A percentile compares a stretch with the other conserved stretches of the same genome.
Conservation (phyloP, 2,888 invertebrate species). For the Ommatoiulus sabulosus region DNA sequence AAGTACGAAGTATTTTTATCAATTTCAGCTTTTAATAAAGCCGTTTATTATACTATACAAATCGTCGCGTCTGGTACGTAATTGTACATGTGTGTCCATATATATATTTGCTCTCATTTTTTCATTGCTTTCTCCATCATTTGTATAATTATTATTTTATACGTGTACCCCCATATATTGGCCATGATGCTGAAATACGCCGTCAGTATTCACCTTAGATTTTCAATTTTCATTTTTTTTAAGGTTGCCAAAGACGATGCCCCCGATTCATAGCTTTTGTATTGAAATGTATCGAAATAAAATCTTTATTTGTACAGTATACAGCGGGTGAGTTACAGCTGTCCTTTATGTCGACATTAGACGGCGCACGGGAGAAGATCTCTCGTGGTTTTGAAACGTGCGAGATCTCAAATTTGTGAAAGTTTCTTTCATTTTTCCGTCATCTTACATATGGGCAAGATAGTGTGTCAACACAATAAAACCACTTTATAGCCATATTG, state of each 20-base stretch:
- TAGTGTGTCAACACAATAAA: too few relatives aligned
- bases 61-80: neutral
- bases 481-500: neutral
- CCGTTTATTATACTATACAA: neutral
- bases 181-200: neutral
- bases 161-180: neutral
- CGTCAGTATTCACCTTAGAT: neutral
- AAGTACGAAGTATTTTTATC: conserved; percentile 44
- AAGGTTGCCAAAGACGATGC: conserved; percentile 8
- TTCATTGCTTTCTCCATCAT: neutral
- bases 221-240: conserved; percentile 23
- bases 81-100: conserved; percentile 31
- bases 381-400: too few relatives aligned
- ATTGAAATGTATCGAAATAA: conserved; percentile 20
- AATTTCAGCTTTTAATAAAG: conserved; percentile 36
- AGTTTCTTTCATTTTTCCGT: too few relatives aligned
- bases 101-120: neutral
- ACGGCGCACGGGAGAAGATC: too few relatives aligned
- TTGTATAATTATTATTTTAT: neutral
- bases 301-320: conserved; percentile 44
- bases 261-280: conserved; percentile 40
- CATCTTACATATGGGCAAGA: too few relatives aligned
- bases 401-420: too few relatives aligned
- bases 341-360: too few relatives aligned
- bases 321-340: too few relatives aligned